These are phyloP conservation scores for Torymus tubicola DNA, from an alignment of 2,888 invertebrate genomes.

Conservation along the genomic window DNA sequence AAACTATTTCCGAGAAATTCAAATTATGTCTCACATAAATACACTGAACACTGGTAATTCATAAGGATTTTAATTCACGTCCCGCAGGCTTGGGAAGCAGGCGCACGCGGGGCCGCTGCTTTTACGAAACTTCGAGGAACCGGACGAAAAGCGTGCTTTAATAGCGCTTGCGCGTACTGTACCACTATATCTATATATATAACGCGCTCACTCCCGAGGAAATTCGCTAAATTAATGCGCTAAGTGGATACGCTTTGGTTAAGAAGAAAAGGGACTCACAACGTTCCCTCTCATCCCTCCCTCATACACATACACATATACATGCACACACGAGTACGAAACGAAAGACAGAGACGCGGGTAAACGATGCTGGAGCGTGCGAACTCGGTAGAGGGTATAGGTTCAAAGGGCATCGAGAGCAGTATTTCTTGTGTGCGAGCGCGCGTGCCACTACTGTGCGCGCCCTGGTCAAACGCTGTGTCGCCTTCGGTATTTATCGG, in stretches of 20 bases:
- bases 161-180: conserved; percentile 32
- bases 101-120: too few relatives aligned
- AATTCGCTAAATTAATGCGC: conserved; percentile 70
- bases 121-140: conserved; percentile 14
- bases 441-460: conserved; percentile 63
- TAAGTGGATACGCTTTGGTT: conserved; percentile 68
- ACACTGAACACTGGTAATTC: conserved; percentile 24
- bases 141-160: conserved; percentile 54
- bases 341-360: conserved; percentile 10
- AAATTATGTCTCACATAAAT: conserved; percentile 22
- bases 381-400: conserved; percentile 28
- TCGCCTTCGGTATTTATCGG: conserved; percentile 77
- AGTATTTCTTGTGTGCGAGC: conserved; percentile 72
- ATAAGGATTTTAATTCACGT: conserved; percentile 48
- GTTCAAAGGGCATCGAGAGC: conserved; percentile 63
- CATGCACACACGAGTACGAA: neutral
- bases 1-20: neutral
- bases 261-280: conserved; percentile 65
- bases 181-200: neutral
- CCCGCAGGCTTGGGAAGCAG: neutral
- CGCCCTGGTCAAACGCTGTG: conserved; percentile 74
- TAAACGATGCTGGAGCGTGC: conserved; percentile 1
- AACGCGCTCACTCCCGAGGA: conserved; percentile 54
- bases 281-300: conserved; percentile 19
- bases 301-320: conserved; percentile 4